Evolutionary conservation across 2,113 vertebrate species (phyloP).

Genomic region (Ursus arctos): DNA sequence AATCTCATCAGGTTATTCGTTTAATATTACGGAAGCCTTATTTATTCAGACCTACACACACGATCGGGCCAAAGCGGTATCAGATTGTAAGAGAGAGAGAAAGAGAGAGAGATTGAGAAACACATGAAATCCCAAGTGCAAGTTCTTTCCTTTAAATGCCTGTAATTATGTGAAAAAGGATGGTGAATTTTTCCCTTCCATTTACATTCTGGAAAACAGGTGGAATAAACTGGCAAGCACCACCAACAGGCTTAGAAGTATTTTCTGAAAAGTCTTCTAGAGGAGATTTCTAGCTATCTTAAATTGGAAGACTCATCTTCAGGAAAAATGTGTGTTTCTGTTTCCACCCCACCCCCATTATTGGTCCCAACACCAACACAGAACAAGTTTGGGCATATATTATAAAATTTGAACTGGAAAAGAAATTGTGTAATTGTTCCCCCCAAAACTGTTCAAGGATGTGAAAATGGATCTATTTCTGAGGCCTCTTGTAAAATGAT

Average conservation of each 20-base stretch:
- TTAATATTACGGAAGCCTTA: not conserved
- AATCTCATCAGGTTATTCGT: not conserved
- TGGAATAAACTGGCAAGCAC: not conserved
- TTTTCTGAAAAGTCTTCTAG: conserved; percentile 72
- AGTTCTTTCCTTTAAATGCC: conserved; percentile 21
- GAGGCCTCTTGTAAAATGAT: not conserved
- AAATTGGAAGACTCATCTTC: conserved; percentile 8
- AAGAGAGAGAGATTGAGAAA: not conserved
- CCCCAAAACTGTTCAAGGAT: not conserved
- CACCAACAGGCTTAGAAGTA: not conserved
- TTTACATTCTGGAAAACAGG: conserved; percentile 63
- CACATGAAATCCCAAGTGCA: not conserved
- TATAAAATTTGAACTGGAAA: not conserved
- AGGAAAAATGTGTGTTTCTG: conserved; percentile 4
- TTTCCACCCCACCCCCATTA: not conserved
- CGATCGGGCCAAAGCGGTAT: not conserved
- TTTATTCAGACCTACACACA: not conserved
- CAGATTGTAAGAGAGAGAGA: not conserved
- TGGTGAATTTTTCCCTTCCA: not conserved
- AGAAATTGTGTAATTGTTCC: not conserved
- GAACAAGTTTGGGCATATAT: not conserved
- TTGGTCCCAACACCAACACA: not conserved
- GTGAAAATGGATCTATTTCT: not conserved
- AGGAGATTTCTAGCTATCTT: conserved; percentile 1
- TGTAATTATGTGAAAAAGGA: not conserved